These are phyloP conservation scores for Brachyhypopomus occidentalis DNA, from an alignment of 2,113 vertebrate species.

Conservation along the genomic window DNA sequence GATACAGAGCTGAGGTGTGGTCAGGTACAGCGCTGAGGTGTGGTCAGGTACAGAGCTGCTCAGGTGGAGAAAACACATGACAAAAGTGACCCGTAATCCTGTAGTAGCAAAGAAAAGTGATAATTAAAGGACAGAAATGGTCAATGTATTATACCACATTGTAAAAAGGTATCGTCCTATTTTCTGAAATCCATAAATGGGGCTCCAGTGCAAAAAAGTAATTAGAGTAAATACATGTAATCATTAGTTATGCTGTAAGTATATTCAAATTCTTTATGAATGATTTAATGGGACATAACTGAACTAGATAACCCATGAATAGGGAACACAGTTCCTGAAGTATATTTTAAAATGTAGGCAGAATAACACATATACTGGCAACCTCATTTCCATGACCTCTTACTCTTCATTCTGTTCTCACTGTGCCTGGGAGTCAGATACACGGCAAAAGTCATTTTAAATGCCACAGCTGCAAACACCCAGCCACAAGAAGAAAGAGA, in stretches of 20 bases:
- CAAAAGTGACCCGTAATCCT: too few relatives aligned
- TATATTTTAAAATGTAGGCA: conserved; percentile 76
- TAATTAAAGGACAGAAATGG: too few relatives aligned
- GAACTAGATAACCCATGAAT: conserved; percentile 65
- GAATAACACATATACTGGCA: conserved; percentile 73
- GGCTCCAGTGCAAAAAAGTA: conserved; percentile 44
- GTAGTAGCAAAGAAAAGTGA: too few relatives aligned
- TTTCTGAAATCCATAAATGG: too few relatives aligned
- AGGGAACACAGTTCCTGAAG: conserved; percentile 63
- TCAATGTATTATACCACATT: too few relatives aligned
- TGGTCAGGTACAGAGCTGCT: too few relatives aligned
- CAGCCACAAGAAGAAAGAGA: conserved; percentile 35
- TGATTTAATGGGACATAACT: conserved; percentile 63
- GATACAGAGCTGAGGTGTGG: too few relatives aligned
- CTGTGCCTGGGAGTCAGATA: conserved; percentile 67
- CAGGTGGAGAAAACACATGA: too few relatives aligned
- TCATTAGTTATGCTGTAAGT: too few relatives aligned
- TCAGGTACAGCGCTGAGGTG: too few relatives aligned
- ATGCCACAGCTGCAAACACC: conserved; percentile 55
- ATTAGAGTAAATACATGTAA: conserved; percentile 50
- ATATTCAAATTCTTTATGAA: too few relatives aligned
- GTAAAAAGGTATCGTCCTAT: too few relatives aligned
- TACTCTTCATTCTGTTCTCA: conserved; percentile 62
- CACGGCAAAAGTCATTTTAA: conserved; percentile 47
- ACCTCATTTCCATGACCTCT: conserved; percentile 74